These are phyloP conservation scores for Oxycera nigricornis DNA, from an alignment of 2,888 invertebrate genomes.

Conservation along the genomic window DNA sequence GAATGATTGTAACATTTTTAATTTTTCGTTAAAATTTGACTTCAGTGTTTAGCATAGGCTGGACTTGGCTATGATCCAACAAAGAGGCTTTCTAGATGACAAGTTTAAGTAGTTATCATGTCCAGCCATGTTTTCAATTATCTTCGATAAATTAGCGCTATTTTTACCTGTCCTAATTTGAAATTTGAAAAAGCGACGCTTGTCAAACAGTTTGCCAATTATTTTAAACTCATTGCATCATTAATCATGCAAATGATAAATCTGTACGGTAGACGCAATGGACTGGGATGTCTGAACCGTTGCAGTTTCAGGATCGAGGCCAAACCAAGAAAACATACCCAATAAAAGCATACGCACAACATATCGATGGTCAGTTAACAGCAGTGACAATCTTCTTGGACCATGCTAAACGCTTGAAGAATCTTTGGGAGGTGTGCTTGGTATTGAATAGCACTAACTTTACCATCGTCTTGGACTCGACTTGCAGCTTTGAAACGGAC, in stretches of 20 bases:
- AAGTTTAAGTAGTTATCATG: too few relatives aligned
- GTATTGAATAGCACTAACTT: too few relatives aligned
- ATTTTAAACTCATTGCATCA: slow-evolving; percentile 55
- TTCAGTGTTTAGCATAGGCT: neutral
- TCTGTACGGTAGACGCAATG: slow-evolving; percentile 46
- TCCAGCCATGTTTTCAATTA: neutral
- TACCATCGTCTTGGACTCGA: too few relatives aligned
- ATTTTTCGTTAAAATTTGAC: neutral
- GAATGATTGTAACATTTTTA: too few relatives aligned
- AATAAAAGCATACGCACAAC: neutral
- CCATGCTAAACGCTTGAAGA: slow-evolving; percentile 7
- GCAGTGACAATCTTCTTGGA: slow-evolving; percentile 13
- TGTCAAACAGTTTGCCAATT: slow-evolving; percentile 53
- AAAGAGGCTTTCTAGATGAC: too few relatives aligned
- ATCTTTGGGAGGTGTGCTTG: too few relatives aligned
- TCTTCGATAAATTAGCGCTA: neutral
- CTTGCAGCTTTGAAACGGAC: too few relatives aligned
- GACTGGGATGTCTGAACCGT: neutral
- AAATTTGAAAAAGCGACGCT: slow-evolving; percentile 16
- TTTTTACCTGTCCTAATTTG: slow-evolving; percentile 29
- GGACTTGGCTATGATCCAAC: neutral
- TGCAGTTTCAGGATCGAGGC: neutral
- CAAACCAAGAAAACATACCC: too few relatives aligned
- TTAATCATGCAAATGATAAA: slow-evolving; percentile 58
- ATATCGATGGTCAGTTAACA: neutral